Evolutionary conservation across 2,797 vertebrate species (phyloP).

Genomic region (Orientallactaga sibirica): DNA sequence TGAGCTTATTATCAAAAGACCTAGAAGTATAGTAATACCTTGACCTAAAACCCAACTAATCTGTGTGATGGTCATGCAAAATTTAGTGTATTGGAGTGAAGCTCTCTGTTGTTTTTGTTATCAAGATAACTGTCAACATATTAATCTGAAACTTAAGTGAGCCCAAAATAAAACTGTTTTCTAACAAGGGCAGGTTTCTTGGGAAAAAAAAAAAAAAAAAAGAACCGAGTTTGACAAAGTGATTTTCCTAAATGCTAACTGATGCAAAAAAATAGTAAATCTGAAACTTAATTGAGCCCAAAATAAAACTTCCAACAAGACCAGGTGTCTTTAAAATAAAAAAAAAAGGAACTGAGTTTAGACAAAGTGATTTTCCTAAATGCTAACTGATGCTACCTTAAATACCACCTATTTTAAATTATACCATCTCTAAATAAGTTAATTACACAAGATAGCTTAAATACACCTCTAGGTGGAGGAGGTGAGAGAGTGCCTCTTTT

Average conservation of each 20-base stretch:
- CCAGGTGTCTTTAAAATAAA: slow-evolving; percentile 7
- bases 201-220: too few relatives aligned
- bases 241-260: slow-evolving; percentile 71
- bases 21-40: slow-evolving; percentile 44
- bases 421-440: slow-evolving; percentile 82
- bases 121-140: slow-evolving; percentile 26
- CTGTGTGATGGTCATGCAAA: slow-evolving; percentile 77
- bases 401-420: slow-evolving; percentile 81
- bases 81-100: slow-evolving; percentile 63
- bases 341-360: slow-evolving; percentile 60
- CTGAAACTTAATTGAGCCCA: slow-evolving; percentile 72
- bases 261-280: slow-evolving; percentile 18
- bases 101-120: slow-evolving; percentile 73
- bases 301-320: slow-evolving; percentile 73
- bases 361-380: slow-evolving; percentile 70
- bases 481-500: slow-evolving; percentile 14
- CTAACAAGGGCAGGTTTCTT: slow-evolving; percentile 65
- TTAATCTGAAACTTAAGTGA: slow-evolving; percentile 70
- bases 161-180: slow-evolving; percentile 70
- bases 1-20: slow-evolving; percentile 72
- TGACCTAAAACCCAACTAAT: slow-evolving; percentile 58
- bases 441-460: slow-evolving; percentile 77
- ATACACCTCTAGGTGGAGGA: slow-evolving; percentile 63
- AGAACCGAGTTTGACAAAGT: slow-evolving; percentile 69
- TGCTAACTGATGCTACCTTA: slow-evolving; percentile 70